phyloP scores from a whole-genome alignment of 1,140 invertebrate genomes.

The Bombus superbus region DNA sequence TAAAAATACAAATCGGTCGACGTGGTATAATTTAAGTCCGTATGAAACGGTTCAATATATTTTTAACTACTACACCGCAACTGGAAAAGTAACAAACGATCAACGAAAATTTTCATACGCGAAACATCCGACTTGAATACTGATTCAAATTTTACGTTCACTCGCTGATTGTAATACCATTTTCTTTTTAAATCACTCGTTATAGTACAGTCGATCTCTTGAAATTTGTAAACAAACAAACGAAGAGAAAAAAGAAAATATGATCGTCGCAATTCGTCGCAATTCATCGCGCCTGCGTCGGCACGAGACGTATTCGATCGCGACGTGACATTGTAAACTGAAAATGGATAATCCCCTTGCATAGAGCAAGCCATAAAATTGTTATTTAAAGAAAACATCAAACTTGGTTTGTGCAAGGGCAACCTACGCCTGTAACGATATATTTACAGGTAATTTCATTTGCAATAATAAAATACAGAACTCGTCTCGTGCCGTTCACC shows the following conservation, averaged over 20 bases:
- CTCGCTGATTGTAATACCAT: constrained; percentile 29
- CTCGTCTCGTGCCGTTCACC: constrained; percentile 51
- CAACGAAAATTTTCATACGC: constrained; percentile 26
- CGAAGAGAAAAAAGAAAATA: neutral
- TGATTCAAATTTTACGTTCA: constrained; percentile 37
- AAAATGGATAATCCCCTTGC: constrained; percentile 37
- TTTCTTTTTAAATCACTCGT: constrained; percentile 23
- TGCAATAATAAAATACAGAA: constrained; percentile 34
- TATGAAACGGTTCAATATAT: constrained; percentile 66
- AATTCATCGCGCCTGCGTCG: constrained; percentile 59
- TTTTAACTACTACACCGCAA: constrained; percentile 26
- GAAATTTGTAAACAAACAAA: constrained; percentile 36
- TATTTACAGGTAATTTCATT: constrained; percentile 27
- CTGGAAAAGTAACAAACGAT: constrained; percentile 27
- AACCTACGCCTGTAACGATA: neutral
- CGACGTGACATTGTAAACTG: constrained; percentile 20
- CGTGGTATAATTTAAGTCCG: constrained; percentile 52
- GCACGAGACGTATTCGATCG: constrained; percentile 64
- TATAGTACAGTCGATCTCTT: constrained; percentile 18
- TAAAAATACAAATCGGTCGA: constrained; percentile 12
- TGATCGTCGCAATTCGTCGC: constrained; percentile 21
- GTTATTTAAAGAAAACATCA: constrained; percentile 50
- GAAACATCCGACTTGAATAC: constrained; percentile 9
- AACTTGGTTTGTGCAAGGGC: constrained; percentile 53
- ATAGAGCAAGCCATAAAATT: constrained; percentile 28